Base-by-base conservation (phyloP, 1,140 invertebrate genomes). In the Zophobas morio region DNA sequence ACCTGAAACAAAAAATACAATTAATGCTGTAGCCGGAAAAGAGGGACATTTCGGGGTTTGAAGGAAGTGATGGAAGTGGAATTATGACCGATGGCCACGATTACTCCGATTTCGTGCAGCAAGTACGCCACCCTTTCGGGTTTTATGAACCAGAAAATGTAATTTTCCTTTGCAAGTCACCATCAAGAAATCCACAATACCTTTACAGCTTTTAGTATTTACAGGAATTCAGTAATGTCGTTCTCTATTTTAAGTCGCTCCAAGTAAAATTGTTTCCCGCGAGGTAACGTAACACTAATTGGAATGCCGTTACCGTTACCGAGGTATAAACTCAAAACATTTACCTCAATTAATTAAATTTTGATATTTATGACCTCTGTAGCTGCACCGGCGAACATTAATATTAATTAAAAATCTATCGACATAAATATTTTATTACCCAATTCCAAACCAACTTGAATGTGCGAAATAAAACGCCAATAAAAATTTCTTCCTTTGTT, bases 91-190 rank as follows among this genome's bases (percentile, higher is more conserved):
- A 73, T 73, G 71, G 71, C 33, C 40, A 73, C 35, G 37, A 56
- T 54, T 73, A 40, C 49, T 8, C 49, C 37, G 46, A 36, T 53
- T 6, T 6, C 56, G 60, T 42, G 37, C 71, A 6, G 49, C 37
- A 54, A 73, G 71, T 73, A 73, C 49, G 40, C 39, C 49, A 73
- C 71, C 77, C 74, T 79, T 81, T 81, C 74, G 78, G 78, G 75
- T 80, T 81, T 81, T 80, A 81, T 79, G 78, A 81, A 56, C 42
- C 78, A 79, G 80, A 81, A 81, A 81, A 81, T 79, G 75, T 77
- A 79, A 81, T 81, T 81, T 79, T 79, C 78, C 77, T 81, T 77
- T 74, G 78, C 73, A 49, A 70, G 42, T 78, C 77, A 76, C 76
- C 78, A 79, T 76, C 70, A 76, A 75, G 78, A 81, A 79, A 78